Evolutionary conservation across 2,113 vertebrate species (phyloP).

Genomic region (Indri indri): DNA sequence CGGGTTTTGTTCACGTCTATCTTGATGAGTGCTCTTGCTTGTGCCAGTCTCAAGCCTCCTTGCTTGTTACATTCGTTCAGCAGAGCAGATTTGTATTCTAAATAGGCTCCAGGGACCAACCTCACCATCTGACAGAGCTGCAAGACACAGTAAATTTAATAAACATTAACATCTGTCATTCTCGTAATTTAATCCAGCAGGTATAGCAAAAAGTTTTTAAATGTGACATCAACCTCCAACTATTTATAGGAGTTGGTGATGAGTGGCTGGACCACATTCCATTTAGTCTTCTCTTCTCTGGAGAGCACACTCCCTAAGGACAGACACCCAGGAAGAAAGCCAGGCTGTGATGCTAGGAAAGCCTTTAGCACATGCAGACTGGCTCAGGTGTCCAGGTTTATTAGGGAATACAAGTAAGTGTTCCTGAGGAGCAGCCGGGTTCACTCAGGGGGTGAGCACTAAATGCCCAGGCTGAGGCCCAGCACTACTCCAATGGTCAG

Average conservation of each 20-base stretch:
- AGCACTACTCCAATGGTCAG: not conserved
- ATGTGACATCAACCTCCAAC: constrained; percentile 67
- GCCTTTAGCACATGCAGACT: not conserved
- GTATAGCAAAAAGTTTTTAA: constrained; percentile 15
- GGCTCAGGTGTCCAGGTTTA: not conserved
- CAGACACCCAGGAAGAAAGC: not conserved
- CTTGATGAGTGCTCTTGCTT: constrained; percentile 98
- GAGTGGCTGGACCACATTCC: constrained; percentile 64
- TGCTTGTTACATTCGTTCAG: constrained; percentile 96
- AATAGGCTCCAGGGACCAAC: constrained; percentile 97
- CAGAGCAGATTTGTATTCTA: constrained; percentile 98
- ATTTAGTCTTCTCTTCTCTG: constrained; percentile 61
- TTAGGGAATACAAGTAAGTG: not conserved
- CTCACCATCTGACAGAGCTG: constrained; percentile 98
- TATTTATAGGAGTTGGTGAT: constrained; percentile 75
- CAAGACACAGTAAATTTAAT: constrained; percentile 81
- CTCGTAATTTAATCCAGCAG: constrained; percentile 56
- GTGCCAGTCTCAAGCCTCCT: constrained; percentile 95
- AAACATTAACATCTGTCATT: constrained; percentile 62
- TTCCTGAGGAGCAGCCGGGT: not conserved
- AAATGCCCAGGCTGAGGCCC: not conserved
- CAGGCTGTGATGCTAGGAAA: not conserved
- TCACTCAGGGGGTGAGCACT: not conserved
- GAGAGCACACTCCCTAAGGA: constrained; percentile 57
- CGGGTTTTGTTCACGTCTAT: constrained; percentile 99